Evolutionary conservation across 2,113 vertebrate genomes (phyloP).

Genomic region (Ceuthmochares aereus): DNA sequence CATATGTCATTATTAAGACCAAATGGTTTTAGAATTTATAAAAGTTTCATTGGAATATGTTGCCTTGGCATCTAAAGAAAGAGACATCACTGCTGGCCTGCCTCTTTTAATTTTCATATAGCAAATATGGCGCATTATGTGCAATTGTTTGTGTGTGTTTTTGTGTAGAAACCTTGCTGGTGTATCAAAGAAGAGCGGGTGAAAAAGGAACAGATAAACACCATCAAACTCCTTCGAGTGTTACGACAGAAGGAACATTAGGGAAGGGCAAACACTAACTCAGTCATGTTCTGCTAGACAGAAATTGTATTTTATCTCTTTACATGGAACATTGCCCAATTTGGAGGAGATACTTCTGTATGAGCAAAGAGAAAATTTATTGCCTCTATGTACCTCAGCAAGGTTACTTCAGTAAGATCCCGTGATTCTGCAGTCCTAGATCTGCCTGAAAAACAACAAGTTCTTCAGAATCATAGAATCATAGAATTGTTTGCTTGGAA

Average conservation of each 20-base stretch:
- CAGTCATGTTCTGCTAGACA: not conserved
- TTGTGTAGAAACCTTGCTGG: not conserved
- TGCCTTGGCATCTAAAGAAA: not conserved
- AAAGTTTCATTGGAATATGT: not conserved
- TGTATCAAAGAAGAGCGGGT: not conserved
- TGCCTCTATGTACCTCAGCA: not conserved
- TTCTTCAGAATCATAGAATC: not conserved
- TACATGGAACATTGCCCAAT: not conserved
- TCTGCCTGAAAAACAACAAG: not conserved
- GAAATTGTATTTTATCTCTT: not conserved
- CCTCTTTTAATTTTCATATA: not conserved
- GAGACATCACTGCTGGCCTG: not conserved
- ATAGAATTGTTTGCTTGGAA: too few species aligned
- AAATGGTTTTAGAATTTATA: not conserved
- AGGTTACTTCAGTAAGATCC: not conserved
- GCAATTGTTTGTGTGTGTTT: fast-evolving
- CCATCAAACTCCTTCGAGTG: not conserved
- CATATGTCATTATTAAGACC: not conserved
- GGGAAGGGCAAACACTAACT: not conserved
- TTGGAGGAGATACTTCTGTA: not conserved
- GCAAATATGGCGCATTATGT: fast-evolving
- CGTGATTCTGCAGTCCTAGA: fast-evolving
- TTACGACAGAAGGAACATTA: not conserved
- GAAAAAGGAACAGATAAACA: not conserved
- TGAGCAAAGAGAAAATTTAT: not conserved